Base-by-base conservation (phyloP, 2,797 vertebrate species). In the Ceyx erithaca region DNA sequence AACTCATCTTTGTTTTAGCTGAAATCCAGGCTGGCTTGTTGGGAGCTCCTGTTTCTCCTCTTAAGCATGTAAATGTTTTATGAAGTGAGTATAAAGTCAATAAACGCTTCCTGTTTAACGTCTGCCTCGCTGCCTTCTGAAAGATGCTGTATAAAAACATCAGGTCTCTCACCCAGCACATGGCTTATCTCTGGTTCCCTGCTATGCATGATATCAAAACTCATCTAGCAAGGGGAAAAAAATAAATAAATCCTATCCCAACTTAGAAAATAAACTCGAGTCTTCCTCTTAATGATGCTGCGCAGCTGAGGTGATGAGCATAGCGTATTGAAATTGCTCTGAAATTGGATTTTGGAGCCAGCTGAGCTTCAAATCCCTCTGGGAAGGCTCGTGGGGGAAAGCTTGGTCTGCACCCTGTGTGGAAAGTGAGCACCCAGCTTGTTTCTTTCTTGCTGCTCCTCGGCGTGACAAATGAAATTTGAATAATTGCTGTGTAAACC, bases 71-170 rank as follows among this genome's bases (percentile, higher is more conserved):
- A 87, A 96, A 95, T 94, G 80, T 90, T 96, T 96, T 96, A 97
- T 91, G 89, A 78, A 94, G 94, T 93, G 96, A 97, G 93, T 89
- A 90, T 89, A 96, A 97, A 97, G 95, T 96, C 96, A 98, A 97
- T 97, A 98, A 98, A 98, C 57, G 57, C 97, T 98, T 98, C 97
- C 97, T 98, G 94, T 97, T 93, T 93, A 92, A 93, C 7, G 30
- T 89, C 67, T 92, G 92, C 83, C 93, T 87, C 0, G 8, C 87
- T 86, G 88, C 62, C 64, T 85, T 80, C 13, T 80, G 89, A 89
- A 86, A 85, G 76, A 90, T 80, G 71, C 87, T 75, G 87, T 92
- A 72, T 20, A 48, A 77, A 79, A 92, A 80, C 81, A 89, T 64
- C 81, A 80, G 81, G n/a, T 83, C 76, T 89, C 78, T 95, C 72